Evolutionary conservation across 2,113 vertebrate species (phyloP).

Genomic region (Microcebus tavaratra): DNA sequence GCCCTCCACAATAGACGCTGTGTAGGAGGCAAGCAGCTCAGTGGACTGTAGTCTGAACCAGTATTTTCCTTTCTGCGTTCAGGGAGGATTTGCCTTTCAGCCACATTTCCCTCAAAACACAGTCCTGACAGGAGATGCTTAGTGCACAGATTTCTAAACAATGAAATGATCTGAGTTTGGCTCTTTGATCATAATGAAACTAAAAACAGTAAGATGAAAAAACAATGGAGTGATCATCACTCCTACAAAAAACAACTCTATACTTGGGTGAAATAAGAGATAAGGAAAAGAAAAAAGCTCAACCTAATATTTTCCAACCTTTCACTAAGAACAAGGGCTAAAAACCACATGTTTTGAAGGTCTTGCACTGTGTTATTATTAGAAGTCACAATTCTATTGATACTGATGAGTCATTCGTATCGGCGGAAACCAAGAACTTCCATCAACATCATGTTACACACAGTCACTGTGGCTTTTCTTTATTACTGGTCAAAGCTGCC

Average conservation of each 20-base stretch:
- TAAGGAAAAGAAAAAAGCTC: constrained; percentile 54
- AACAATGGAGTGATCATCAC: constrained; percentile 18
- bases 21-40: constrained; percentile 53
- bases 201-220: constrained; percentile 70
- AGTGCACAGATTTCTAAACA: constrained; percentile 50
- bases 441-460: constrained; percentile 85
- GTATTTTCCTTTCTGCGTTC: constrained; percentile 53
- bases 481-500: constrained; percentile 81
- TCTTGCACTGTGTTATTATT: constrained; percentile 89
- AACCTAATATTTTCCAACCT: constrained; percentile 90
- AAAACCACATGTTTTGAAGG: constrained; percentile 86
- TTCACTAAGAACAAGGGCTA: constrained; percentile 83
- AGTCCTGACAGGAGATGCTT: constrained; percentile 10
- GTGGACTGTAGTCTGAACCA: neutral
- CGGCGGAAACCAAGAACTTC: constrained; percentile 87
- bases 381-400: constrained; percentile 88
- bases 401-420: constrained; percentile 89
- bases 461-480: constrained; percentile 82
- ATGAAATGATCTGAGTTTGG: constrained; percentile 44
- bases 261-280: constrained; percentile 67
- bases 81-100: constrained; percentile 77
- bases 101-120: constrained; percentile 65
- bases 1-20: constrained; percentile 34
- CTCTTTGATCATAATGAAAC: constrained; percentile 62
- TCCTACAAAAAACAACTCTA: constrained; percentile 73